phyloP scores from a whole-genome alignment of 2,888 invertebrate genomes.

The Sphaerophoria taeniata region DNA sequence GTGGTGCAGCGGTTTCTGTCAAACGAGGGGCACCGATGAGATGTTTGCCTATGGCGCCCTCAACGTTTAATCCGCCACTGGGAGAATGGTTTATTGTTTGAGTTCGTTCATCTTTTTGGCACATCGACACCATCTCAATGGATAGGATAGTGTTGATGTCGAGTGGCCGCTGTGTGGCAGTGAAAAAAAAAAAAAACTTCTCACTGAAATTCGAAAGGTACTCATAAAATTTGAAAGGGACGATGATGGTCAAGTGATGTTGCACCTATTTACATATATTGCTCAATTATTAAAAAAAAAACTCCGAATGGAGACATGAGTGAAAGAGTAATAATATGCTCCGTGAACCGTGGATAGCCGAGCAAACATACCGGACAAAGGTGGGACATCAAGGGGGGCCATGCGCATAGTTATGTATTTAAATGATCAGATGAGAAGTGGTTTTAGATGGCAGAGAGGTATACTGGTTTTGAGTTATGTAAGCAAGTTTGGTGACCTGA shows the following conservation, averaged over 20 bases:
- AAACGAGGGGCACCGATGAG: no score
- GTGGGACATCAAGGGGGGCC: not conserved
- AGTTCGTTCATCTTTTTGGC: slow-evolving; percentile 59
- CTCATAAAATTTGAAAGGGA: slow-evolving; percentile 50
- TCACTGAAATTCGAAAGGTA: slow-evolving; percentile 51
- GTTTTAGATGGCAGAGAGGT: slow-evolving; percentile 15
- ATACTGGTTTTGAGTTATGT: slow-evolving; percentile 46
- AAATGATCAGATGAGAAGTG: slow-evolving; percentile 16
- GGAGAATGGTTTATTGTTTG: slow-evolving; percentile 47
- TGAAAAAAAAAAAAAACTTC: slow-evolving; percentile 62
- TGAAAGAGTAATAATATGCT: slow-evolving; percentile 15
- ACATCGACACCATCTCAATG: slow-evolving; percentile 5
- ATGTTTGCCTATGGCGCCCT: no score
- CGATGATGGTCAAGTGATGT: slow-evolving; percentile 40
- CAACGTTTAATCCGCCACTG: no score
- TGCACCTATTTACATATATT: slow-evolving; percentile 24
- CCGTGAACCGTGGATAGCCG: slow-evolving; percentile 23
- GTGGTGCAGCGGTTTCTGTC: no score
- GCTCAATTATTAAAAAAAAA: slow-evolving; percentile 9
- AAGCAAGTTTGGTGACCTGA: slow-evolving; percentile 65
- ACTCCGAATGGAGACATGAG: slow-evolving; percentile 4
- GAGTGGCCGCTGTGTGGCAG: slow-evolving; percentile 24
- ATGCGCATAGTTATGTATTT: slow-evolving; percentile 1
- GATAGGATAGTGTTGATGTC: not conserved
- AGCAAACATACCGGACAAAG: slow-evolving; percentile 17